Conservation (phyloP, 1,140 invertebrate genomes). For the Brachionus angularis region DNA sequence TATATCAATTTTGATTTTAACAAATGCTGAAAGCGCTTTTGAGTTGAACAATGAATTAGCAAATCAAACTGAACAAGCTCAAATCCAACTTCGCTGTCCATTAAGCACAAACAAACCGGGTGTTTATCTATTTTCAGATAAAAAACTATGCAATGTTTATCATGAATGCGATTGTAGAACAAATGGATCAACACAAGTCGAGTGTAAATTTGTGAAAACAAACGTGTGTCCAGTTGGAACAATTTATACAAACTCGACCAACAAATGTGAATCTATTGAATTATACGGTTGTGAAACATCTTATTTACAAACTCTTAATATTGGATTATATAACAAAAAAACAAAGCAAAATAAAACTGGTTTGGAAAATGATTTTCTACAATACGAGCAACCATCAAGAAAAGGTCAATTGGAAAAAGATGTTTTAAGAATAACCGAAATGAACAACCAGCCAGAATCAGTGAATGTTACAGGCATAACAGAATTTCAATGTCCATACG, state of each 20-base stretch:
- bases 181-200: background rate
- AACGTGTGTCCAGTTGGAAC: constrained; percentile 33
- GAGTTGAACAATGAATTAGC: background rate
- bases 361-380: background rate
- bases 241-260: constrained; percentile 1
- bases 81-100: background rate
- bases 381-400: background rate
- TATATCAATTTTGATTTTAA: too few relatives aligned
- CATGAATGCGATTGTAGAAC: constrained; percentile 40
- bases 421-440: background rate
- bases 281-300: constrained; percentile 27
- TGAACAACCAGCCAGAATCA: background rate
- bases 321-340: background rate
- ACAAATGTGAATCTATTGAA: constrained; percentile 32
- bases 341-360: too few relatives aligned
- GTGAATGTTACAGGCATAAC: constrained; percentile 25
- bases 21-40: too few relatives aligned
- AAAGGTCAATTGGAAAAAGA: background rate
- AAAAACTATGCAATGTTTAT: constrained; percentile 43
- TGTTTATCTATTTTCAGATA: constrained; percentile 6
- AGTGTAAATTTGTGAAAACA: background rate
- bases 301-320: constrained; percentile 23
- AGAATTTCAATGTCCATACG: constrained; percentile 4
- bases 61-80: background rate
- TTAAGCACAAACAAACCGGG: background rate